A percentile compares a stretch with the other conserved stretches of the same genome.
These are phyloP conservation scores for Bombus cullumanus DNA, from an alignment of 1,140 invertebrate species.

Conservation along the genomic window DNA sequence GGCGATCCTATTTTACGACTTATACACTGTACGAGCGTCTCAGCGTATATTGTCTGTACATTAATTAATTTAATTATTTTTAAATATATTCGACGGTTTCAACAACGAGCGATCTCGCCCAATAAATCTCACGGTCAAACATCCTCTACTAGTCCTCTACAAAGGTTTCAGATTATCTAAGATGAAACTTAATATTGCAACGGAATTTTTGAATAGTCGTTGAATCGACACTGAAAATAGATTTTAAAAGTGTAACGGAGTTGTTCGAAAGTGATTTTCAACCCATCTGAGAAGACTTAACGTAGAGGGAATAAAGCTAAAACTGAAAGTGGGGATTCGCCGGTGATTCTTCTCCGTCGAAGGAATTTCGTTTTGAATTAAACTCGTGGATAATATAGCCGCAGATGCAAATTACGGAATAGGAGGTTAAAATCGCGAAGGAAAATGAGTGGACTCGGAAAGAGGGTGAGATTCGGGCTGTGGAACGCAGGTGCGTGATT, in stretches of 20 bases:
- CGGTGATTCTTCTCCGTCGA: background rate
- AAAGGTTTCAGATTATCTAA: background rate
- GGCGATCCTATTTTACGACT: too few species aligned
- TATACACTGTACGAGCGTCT: too few species aligned
- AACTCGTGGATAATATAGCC: background rate
- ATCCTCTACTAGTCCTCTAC: too few species aligned
- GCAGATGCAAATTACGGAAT: background rate
- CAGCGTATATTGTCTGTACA: too few species aligned
- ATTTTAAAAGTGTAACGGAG: background rate
- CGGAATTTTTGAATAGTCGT: background rate
- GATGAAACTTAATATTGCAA: background rate
- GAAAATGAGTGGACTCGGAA: background rate
- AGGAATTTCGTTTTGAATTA: background rate
- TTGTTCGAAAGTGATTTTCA: background rate
- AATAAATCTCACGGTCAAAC: too few species aligned
- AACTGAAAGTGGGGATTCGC: background rate
- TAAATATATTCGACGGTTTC: too few species aligned
- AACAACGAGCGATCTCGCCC: too few species aligned
- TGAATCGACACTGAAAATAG: background rate
- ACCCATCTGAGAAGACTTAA: background rate
- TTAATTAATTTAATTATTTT: too few species aligned
- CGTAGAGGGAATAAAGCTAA: background rate
- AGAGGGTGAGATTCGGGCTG: conserved; percentile 32
- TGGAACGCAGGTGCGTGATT: conserved; percentile 75
- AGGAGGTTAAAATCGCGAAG: conserved; percentile 23